Percentiles rank a stretch among this genome's conserved stretches.
phyloP scores from a whole-genome alignment of 1,140 invertebrate genomes.

The Drosophila melanogaster region DNA sequence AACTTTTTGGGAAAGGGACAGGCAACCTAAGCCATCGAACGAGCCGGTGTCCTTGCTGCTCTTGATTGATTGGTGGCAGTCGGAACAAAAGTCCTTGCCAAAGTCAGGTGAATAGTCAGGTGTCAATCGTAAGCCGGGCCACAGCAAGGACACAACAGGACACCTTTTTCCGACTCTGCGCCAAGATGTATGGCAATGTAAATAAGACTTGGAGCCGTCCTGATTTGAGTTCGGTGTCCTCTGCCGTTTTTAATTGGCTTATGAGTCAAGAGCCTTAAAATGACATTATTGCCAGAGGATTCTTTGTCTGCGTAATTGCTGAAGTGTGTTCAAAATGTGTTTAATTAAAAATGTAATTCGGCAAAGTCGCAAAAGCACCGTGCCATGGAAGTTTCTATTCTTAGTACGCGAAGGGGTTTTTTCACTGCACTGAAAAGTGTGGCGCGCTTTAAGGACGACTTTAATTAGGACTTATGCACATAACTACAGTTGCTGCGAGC shows the following conservation, averaged over 20 bases:
- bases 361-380: too few relatives aligned
- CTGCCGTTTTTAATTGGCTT: conserved; percentile 49
- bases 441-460: conserved; percentile 4
- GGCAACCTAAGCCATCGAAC: not conserved
- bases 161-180: conserved; percentile 22
- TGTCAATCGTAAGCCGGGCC: conserved; percentile 42
- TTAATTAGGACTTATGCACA: conserved; percentile 39
- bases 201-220: conserved; percentile 18
- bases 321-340: conserved; percentile 25
- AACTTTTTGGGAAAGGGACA: not conserved
- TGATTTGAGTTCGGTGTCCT: conserved; percentile 11
- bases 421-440: not conserved
- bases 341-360: conserved; percentile 34
- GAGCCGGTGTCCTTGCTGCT: conserved; percentile 23
- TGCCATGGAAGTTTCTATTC: conserved; percentile 3
- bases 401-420: not conserved
- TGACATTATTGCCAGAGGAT: conserved; percentile 25
- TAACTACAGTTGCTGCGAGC: conserved; percentile 26
- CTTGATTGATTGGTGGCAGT: conserved; percentile 46
- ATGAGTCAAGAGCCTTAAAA: conserved; percentile 43
- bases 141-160: conserved; percentile 1
- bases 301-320: conserved; percentile 25
- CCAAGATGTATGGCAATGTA: conserved; percentile 34
- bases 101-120: conserved; percentile 51
- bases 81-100: conserved; percentile 35